These are phyloP conservation scores for Trematomus bernacchii DNA, from an alignment of 2,797 vertebrate species.

Conservation along the genomic window DNA sequence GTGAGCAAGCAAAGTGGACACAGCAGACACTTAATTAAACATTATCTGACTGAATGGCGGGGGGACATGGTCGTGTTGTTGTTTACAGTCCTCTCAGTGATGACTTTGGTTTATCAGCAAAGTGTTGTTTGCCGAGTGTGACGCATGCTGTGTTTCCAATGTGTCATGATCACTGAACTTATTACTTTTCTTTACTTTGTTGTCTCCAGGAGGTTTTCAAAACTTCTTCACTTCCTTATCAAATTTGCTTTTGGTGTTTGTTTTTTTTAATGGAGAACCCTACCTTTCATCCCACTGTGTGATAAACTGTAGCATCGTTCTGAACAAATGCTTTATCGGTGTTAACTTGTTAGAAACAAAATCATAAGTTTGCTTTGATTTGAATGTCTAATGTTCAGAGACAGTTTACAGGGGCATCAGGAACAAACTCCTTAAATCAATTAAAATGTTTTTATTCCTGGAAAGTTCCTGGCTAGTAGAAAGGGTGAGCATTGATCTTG, in stretches of 20 bases:
- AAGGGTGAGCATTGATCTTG: neutral
- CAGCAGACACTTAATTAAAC: conserved; percentile 81
- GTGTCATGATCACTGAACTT: neutral
- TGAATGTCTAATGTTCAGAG: neutral
- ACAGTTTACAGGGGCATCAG: conserved; percentile 1
- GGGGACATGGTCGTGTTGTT: conserved; percentile 16
- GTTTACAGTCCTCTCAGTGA: conserved; percentile 10
- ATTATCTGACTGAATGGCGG: conserved; percentile 48
- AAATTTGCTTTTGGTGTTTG: neutral
- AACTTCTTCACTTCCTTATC: neutral
- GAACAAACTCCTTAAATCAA: neutral
- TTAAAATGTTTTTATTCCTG: neutral
- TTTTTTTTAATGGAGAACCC: neutral
- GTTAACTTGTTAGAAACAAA: neutral
- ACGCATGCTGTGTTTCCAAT: neutral
- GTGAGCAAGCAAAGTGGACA: conserved; percentile 77
- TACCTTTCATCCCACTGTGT: neutral
- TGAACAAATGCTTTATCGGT: neutral
- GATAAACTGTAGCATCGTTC: neutral
- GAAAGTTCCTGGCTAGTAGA: neutral
- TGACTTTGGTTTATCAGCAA: conserved; percentile 1
- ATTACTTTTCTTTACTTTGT: too few relatives aligned
- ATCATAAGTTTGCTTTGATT: neutral
- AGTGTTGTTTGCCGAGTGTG: neutral
- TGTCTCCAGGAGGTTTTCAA: too few relatives aligned